A percentile compares a stretch with the other conserved stretches of the same genome.
Evolutionary conservation across 2,113 vertebrate genomes (phyloP).

Genomic region (Embiotoca jacksoni): DNA sequence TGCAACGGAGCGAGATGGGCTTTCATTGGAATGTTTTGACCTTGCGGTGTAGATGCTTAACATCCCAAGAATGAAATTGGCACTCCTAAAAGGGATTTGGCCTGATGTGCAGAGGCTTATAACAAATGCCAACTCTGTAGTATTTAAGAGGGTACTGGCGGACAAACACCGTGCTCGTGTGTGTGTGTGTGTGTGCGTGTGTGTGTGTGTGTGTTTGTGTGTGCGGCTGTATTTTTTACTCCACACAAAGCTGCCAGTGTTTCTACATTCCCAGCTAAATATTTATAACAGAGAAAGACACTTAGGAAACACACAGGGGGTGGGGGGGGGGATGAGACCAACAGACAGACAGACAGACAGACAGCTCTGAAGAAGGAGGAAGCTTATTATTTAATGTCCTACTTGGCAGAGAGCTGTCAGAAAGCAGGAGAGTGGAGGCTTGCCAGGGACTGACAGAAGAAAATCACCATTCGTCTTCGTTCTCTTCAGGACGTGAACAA

Average conservation of each 20-base stretch:
- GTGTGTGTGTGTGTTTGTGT: constrained; percentile 27
- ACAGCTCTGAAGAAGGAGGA: constrained; percentile 40
- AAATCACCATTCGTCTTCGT: constrained; percentile 66
- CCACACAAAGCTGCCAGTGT: constrained; percentile 58
- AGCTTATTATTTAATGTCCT: constrained; percentile 80
- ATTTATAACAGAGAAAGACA: constrained; percentile 67
- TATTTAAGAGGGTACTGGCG: constrained; percentile 72
- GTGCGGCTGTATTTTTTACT: constrained; percentile 56
- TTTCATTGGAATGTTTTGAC: constrained; percentile 73
- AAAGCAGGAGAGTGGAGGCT: constrained; percentile 47
- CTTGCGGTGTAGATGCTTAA: constrained; percentile 76
- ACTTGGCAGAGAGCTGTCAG: constrained; percentile 73
- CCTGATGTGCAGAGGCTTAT: constrained; percentile 73
- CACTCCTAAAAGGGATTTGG: constrained; percentile 75
- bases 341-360: constrained; percentile 29
- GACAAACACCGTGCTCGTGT: constrained; percentile 17
- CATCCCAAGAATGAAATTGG: constrained; percentile 77
- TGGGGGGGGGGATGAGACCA: constrained; percentile 25
- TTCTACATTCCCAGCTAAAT: constrained; percentile 63
- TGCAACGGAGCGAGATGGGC: constrained; percentile 45
- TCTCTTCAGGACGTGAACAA: constrained; percentile 54
- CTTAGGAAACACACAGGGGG: constrained; percentile 45
- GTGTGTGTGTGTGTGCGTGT: constrained; percentile 37
- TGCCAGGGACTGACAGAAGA: constrained; percentile 66
- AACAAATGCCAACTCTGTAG: constrained; percentile 73